phyloP scores from a whole-genome alignment of 2,888 invertebrate species.

The Cartodere bifasciata region DNA sequence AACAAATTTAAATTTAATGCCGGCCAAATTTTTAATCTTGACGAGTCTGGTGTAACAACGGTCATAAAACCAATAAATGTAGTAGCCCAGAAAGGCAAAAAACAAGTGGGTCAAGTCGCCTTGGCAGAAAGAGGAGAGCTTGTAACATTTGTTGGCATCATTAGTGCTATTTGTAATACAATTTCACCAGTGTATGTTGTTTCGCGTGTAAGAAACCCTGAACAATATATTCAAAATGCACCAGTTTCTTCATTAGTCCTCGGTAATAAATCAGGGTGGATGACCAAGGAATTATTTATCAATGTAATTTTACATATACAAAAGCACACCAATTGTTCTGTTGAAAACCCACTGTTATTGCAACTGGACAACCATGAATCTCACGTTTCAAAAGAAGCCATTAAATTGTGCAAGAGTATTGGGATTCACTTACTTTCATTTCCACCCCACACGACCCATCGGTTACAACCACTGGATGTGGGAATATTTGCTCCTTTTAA shows the following conservation, averaged over 20 bases:
- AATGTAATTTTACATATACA: not conserved
- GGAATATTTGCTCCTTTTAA: too few relatives aligned
- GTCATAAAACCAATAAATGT: constrained; percentile 29
- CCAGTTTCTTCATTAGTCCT: too few relatives aligned
- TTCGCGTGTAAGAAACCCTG: too few relatives aligned
- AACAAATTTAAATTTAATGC: too few relatives aligned
- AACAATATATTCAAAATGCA: too few relatives aligned
- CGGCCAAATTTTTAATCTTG: too few relatives aligned
- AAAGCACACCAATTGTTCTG: constrained; percentile 2
- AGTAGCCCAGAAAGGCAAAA: constrained; percentile 24
- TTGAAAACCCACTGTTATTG: not conserved
- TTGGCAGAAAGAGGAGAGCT: constrained; percentile 26
- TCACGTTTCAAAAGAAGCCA: not conserved
- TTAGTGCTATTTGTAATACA: too few relatives aligned
- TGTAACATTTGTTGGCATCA: constrained; percentile 21
- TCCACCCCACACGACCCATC: too few relatives aligned
- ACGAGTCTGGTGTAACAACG: constrained; percentile 29
- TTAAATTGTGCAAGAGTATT: not conserved
- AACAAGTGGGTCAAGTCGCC: constrained; percentile 27
- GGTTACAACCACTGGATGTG: too few relatives aligned
- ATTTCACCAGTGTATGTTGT: too few relatives aligned
- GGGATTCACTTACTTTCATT: too few relatives aligned
- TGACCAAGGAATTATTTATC: constrained; percentile 1
- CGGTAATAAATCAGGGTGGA: constrained; percentile 2
- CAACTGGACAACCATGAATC: not conserved